A percentile compares a stretch with the other conserved stretches of the same genome.
Conservation (phyloP, 1,140 invertebrate species). For the Nilaparvata lugens region DNA sequence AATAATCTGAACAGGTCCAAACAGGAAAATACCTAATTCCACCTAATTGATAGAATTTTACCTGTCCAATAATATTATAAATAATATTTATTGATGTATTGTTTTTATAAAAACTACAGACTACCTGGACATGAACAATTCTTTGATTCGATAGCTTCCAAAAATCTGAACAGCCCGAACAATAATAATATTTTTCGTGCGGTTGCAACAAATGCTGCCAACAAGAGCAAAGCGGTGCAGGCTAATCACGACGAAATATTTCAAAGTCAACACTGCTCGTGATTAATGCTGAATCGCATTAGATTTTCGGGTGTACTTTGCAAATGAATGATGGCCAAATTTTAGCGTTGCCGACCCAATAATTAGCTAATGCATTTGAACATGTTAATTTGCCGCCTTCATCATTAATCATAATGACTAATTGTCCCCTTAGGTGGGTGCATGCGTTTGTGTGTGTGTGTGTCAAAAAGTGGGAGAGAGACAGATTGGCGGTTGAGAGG, state of each 20-base stretch:
- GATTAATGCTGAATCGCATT: slow-evolving; percentile 1
- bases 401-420: not conserved
- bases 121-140: too few relatives aligned
- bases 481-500: too few relatives aligned
- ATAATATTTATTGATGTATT: too few relatives aligned
- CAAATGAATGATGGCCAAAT: not conserved
- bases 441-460: not conserved
- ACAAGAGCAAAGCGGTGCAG: not conserved
- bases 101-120: too few relatives aligned
- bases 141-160: too few relatives aligned
- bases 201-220: too few relatives aligned
- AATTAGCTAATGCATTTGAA: slow-evolving; percentile 4
- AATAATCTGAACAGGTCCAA: too few relatives aligned
- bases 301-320: slow-evolving; percentile 2
- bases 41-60: too few relatives aligned
- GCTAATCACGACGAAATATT: not conserved
- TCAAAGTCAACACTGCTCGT: not conserved
- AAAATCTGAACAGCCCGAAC: too few relatives aligned
- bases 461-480: not conserved
- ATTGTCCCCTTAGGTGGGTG: not conserved
- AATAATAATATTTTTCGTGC: too few relatives aligned
- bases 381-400: slow-evolving; percentile 1
- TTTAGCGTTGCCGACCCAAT: not conserved
- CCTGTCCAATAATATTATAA: too few relatives aligned
- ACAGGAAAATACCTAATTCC: too few relatives aligned